These are phyloP conservation scores for Holcopasites calliopsidis DNA, from an alignment of 1,140 invertebrate genomes.

Conservation along the genomic window DNA sequence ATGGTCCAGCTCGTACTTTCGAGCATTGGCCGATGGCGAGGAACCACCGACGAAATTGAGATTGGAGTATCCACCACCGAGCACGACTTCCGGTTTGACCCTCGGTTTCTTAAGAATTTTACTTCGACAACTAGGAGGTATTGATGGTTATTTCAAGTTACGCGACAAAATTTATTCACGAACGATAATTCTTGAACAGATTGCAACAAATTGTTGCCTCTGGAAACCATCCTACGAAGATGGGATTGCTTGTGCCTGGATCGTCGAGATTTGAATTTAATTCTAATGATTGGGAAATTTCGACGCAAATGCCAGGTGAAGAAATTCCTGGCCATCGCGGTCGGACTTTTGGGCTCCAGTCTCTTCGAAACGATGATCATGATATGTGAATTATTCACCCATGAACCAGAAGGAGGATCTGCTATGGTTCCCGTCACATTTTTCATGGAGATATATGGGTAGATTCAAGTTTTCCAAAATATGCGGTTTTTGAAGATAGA, in stretches of 20 bases:
- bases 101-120: conserved; percentile 89
- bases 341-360: conserved; percentile 72
- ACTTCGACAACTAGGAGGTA: conserved; percentile 84
- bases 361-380: conserved; percentile 86
- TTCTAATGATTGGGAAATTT: conserved; percentile 73
- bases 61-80: conserved; percentile 84
- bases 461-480: neutral
- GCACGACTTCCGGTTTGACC: conserved; percentile 84
- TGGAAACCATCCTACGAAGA: conserved; percentile 64
- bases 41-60: conserved; percentile 88
- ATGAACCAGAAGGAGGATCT: conserved; percentile 91
- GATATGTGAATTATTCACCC: conserved; percentile 89
- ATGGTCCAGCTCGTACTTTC: conserved; percentile 92
- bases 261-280: conserved; percentile 69
- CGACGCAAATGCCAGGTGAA: conserved; percentile 73
- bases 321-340: conserved; percentile 75
- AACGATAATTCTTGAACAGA: conserved; percentile 57
- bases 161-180: neutral
- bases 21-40: conserved; percentile 83
- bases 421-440: conserved; percentile 86
- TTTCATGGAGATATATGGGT: conserved; percentile 85
- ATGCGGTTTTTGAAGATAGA: no score
- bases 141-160: neutral
- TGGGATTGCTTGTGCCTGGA: conserved; percentile 76
- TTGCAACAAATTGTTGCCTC: conserved; percentile 71